Evolutionary conservation across 2,888 invertebrate genomes (phyloP).

Genomic region (Ornithoptera alexandrae): DNA sequence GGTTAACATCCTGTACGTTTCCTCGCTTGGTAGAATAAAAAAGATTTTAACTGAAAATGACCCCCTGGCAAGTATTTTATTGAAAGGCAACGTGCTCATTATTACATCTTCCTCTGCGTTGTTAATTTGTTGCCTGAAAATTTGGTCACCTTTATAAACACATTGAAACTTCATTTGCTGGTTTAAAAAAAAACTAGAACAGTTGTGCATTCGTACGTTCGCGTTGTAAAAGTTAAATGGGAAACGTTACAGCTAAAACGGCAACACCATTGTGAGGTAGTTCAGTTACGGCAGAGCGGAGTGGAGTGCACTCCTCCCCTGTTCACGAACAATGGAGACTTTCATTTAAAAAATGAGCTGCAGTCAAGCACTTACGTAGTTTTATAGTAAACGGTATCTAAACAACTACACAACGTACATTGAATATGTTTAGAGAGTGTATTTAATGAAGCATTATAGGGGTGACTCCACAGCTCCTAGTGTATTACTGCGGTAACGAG

Average conservation of each 20-base stretch:
- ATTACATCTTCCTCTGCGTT: no score
- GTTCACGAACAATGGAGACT: conserved; percentile 18
- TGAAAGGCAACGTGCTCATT: no score
- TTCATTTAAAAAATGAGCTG: conserved; percentile 38
- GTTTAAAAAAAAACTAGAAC: neutral
- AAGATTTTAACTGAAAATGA: no score
- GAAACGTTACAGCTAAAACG: conserved; percentile 25
- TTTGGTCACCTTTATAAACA: no score
- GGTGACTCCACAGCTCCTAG: no score
- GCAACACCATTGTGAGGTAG: conserved; percentile 23
- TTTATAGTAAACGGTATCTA: conserved; percentile 2
- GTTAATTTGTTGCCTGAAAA: no score
- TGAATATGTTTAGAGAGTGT: neutral
- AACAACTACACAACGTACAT: neutral
- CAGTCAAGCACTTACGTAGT: conserved; percentile 36
- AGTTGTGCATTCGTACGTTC: neutral
- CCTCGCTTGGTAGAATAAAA: no score
- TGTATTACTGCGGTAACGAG: no score
- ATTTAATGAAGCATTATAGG: no score
- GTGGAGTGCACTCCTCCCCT: neutral
- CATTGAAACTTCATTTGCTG: no score
- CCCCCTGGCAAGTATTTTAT: no score
- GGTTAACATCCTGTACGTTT: no score
- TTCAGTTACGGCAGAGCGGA: conserved; percentile 17
- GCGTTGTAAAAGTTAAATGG: conserved; percentile 22